These are phyloP conservation scores for Drosophila longiperda DNA, from an alignment of 2,888 invertebrate genomes.

Conservation along the genomic window DNA sequence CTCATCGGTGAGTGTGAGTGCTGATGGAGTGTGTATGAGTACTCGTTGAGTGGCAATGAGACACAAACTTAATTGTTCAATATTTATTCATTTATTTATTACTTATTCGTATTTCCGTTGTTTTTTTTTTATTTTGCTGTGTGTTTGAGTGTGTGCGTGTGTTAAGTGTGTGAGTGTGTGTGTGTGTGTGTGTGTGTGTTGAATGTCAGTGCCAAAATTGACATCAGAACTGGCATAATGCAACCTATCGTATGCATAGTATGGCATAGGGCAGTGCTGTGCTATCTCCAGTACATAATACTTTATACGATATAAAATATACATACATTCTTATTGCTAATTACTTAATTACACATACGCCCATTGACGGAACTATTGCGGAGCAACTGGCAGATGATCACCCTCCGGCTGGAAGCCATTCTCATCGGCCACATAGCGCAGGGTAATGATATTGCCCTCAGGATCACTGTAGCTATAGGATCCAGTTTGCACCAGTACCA, in stretches of 20 bases:
- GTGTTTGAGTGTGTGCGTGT: slow-evolving; percentile 14
- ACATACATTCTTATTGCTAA: slow-evolving; percentile 53
- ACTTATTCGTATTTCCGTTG: slow-evolving; percentile 30
- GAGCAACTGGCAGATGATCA: slow-evolving; percentile 87
- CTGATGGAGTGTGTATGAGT: slow-evolving; percentile 31
- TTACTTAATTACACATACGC: slow-evolving; percentile 45
- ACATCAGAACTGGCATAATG: slow-evolving; percentile 37
- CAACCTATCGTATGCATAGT: slow-evolving; percentile 33
- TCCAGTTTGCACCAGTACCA: slow-evolving; percentile 88
- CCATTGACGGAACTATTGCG: slow-evolving; percentile 68
- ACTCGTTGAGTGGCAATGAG: slow-evolving; percentile 58
- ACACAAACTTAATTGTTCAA: slow-evolving; percentile 69
- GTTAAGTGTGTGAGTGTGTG: slow-evolving; percentile 11
- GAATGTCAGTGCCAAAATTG: slow-evolving; percentile 44
- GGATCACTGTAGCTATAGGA: slow-evolving; percentile 90
- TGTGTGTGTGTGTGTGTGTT: slow-evolving; percentile 19
- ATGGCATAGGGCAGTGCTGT: slow-evolving; percentile 69
- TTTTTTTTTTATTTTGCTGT: slow-evolving; percentile 10
- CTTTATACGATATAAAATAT: slow-evolving; percentile 57
- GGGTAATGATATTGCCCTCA: slow-evolving; percentile 88
- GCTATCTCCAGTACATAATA: slow-evolving; percentile 68
- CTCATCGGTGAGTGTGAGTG: slow-evolving; percentile 37
- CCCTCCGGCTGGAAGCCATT: slow-evolving; percentile 90
- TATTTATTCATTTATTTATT: slow-evolving; percentile 71
- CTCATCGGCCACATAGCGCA: slow-evolving; percentile 90